Evolutionary conservation across 2,113 vertebrate species (phyloP), one percentile per base, ranked within the genome.

Genomic region (Rhipidura dahli): DNA sequence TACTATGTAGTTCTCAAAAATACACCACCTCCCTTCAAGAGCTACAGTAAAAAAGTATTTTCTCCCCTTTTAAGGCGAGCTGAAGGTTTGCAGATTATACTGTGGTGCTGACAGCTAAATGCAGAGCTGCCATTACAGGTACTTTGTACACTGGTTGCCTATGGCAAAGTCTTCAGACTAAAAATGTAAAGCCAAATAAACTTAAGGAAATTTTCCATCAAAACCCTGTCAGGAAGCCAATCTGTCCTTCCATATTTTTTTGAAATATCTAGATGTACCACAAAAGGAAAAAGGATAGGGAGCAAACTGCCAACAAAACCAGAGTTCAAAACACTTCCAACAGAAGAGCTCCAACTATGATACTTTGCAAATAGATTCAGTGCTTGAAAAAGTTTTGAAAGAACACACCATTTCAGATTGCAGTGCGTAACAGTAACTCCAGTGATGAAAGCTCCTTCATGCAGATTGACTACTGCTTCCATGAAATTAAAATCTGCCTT

Each of bases 161-260:
- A 39, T 63, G 68, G 87, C 71, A 86, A 89, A 80, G 33, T 47
- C 39, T 90, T 70, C 1, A 8, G 68, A 61, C 70, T 77, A 15
- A 93, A 93, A 93, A 96, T 27, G 71, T 47, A 80, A 96, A 83
- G 85, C 56, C 71, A 95, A 93, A 95, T 66, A 91, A 93, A 85
- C 59, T 39, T 63, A 50, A 86, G 85, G 90, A 96, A 95, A 96
- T 90, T 96, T 94, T 96, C 93, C 85, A 83, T 95, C 93, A 94
- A 93, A 96, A 89, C 27, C n/a, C 51, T 95, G 92, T 90, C 82
- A 96, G 42, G 68, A 85, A 93, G 93, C 87, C 95, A 96, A 77
- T 59, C 47, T 63, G 63, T 90, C 66, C 84, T 83, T 89, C 76
- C 40, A 5, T 81, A 59, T 81, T 81, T 83, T 93, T 85, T 60